Evolutionary conservation across 2,888 invertebrate species (phyloP), one percentile per base, ranked within the genome.

Genomic region (Amphiduros pacificus): DNA sequence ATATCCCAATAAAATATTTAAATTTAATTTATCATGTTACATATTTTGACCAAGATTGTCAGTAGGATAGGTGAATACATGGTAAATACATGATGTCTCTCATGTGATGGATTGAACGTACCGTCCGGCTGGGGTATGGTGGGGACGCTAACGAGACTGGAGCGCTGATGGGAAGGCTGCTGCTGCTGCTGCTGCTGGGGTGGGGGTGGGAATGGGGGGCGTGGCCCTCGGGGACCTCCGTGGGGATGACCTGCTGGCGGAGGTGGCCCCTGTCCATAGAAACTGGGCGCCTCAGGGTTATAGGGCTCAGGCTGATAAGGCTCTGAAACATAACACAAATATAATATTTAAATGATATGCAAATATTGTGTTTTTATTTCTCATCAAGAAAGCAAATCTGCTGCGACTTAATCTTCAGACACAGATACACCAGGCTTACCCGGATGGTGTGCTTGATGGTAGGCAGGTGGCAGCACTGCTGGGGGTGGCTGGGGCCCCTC

Each of bases 91-190:
- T n/a, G n/a, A n/a, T n/a, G n/a, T n/a, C n/a, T n/a, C n/a, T n/a
- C 36, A n/a, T n/a, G n/a, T n/a, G n/a, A n/a, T n/a, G n/a, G n/a
- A n/a, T n/a, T n/a, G n/a, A n/a, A n/a, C n/a, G 44, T 29, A 49
- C 48, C 57, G 27, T 29, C 26, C 11, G 67, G 56, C 9, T 68
- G 68, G 6, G 66, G 64, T 48, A 69, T 50, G 20, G 70, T 70
- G 24, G 64, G 64, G 6, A 72, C 67, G 28, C 61, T 65, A 44
- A 71, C 69, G 36, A 71, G 67, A 61, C 67, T 68, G 44, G 68
- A 65, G 44, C 64, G 69, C 69, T 64, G 48, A n/a, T 28, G 55
- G n/a, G 27, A 14, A 20, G 32, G 4, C 24, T 20, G 20, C 11
- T 20, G 4, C 22, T 22, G 36, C 44, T 44, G 44, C n/a, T n/a